Percentiles rank a stretch among this genome's conserved stretches.
These are phyloP conservation scores for Seira ritae DNA, from an alignment of 2,888 invertebrate genomes.

Conservation along the genomic window DNA sequence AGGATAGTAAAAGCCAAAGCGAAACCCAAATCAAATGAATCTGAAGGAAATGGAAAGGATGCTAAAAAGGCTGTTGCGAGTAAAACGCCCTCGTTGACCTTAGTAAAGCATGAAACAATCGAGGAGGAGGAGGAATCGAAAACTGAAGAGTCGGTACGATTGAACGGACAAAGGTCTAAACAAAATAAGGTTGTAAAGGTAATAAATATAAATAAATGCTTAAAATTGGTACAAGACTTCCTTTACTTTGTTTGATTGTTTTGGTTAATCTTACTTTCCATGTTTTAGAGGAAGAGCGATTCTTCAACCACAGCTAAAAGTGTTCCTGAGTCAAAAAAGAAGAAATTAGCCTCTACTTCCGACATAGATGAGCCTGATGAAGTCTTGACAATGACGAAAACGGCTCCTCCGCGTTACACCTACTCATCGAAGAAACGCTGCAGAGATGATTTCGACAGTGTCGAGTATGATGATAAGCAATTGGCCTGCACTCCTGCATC, in stretches of 20 bases:
- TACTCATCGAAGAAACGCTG: constrained; percentile 37
- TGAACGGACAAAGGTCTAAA: not conserved
- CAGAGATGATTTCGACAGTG: not conserved
- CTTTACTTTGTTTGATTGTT: too few species aligned
- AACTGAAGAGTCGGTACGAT: not conserved
- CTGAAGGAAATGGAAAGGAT: not conserved
- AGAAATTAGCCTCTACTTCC: not conserved
- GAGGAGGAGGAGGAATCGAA: not conserved
- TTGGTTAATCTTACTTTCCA: not conserved
- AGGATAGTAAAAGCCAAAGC: not conserved
- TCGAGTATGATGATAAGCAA: not conserved
- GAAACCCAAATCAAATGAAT: not conserved
- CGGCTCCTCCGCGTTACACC: constrained; percentile 46
- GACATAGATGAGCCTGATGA: not conserved
- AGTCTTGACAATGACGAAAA: too few species aligned
- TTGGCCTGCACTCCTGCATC: not conserved
- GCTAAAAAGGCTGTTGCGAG: not conserved
- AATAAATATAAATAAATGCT: not conserved
- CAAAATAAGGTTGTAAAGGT: not conserved
- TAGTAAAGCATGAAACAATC: constrained; percentile 5
- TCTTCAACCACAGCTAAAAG: not conserved
- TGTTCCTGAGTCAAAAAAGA: not conserved
- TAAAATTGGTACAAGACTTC: not conserved
- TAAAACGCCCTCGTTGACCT: constrained; percentile 30
- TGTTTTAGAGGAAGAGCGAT: not conserved